These are phyloP conservation scores for Psettodes erumei DNA, from an alignment of 2,113 vertebrate genomes.

Conservation along the genomic window DNA sequence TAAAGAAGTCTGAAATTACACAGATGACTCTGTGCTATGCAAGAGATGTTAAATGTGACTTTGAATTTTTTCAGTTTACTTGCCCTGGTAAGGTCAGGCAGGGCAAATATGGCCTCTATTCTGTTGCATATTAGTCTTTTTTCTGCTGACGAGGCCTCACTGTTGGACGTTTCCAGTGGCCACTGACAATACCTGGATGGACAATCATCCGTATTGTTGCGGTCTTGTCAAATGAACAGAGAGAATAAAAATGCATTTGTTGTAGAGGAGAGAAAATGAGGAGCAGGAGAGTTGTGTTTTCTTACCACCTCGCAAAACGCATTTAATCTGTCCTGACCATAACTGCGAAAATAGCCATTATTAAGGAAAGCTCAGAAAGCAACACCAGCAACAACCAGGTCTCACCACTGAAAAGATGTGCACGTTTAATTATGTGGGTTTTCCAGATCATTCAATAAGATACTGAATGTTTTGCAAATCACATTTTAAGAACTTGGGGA, in stretches of 20 bases:
- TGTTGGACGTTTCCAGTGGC: constrained; percentile 54
- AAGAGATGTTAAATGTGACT: not conserved
- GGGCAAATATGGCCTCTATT: not conserved
- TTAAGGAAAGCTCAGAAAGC: not conserved
- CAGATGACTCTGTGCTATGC: not conserved
- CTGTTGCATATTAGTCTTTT: constrained; percentile 18
- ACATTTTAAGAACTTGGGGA: constrained; percentile 52
- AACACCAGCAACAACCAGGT: constrained; percentile 28
- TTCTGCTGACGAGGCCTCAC: constrained; percentile 35
- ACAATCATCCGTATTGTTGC: constrained; percentile 46
- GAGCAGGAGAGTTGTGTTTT: not conserved
- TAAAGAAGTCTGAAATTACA: not conserved
- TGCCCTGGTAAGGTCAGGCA: not conserved
- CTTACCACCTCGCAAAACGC: not conserved
- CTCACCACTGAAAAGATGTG: constrained; percentile 64
- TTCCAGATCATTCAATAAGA: constrained; percentile 60
- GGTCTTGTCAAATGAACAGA: constrained; percentile 16
- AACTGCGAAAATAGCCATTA: not conserved
- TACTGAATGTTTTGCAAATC: constrained; percentile 59
- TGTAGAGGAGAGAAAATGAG: not conserved
- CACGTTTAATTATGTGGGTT: constrained; percentile 73
- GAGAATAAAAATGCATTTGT: constrained; percentile 9
- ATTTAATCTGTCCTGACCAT: not conserved
- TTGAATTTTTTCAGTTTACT: constrained; percentile 2
- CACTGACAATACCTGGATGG: constrained; percentile 33